Base-by-base conservation (phyloP, 2,797 vertebrate genomes). In the Aeoliscus strigatus region DNA sequence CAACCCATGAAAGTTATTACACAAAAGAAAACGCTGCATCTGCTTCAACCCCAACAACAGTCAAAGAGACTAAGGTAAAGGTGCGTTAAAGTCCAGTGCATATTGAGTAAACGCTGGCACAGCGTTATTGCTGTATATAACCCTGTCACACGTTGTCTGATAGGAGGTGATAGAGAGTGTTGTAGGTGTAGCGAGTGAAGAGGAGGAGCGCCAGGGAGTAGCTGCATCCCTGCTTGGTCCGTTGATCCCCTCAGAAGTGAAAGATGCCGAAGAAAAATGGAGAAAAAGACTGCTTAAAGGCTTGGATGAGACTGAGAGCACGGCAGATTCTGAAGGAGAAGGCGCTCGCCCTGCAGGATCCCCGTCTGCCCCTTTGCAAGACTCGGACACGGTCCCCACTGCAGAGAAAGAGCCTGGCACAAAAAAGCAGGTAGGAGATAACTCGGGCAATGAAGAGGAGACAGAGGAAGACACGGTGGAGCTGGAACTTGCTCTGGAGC, bases 191-290 rank as follows among this genome's bases (percentile, higher is more conserved):
- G 91, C 93, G 39, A 93, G 89, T 35, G 93, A 85, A 0, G 92
- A 97, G 48, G 96, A 98, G 56, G 94, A 98, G 56, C 88, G 76
- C 36, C 86, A 70, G 3, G 96, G 96, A 4, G 96, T 99, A 32
- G 96, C 96, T 1, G 94, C 92, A 0, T 91, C 93, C 15, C 84
- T 99, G 5, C 89, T 98, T 3, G 96, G 91, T 14, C 94, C 96
- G 0, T 85, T 99, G 0, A 81, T 98, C 62, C 93, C 96, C 0
- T 88, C 90, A 0, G 91, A 93, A 48, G 90, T 99, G 30, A 98
- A 98, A 74, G 92, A 94, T 49, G 90, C 94, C 17, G 96, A 99
- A 62, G 96, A 98, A 49, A 91, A 91, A 45, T 99, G 96, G 96
- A 87, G 96, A 39, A 94, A 94, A 59, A 92, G 79, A 50, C 87